Evolutionary conservation across 2,797 vertebrate species (phyloP).

Genomic region (Sebastes vulpes): DNA sequence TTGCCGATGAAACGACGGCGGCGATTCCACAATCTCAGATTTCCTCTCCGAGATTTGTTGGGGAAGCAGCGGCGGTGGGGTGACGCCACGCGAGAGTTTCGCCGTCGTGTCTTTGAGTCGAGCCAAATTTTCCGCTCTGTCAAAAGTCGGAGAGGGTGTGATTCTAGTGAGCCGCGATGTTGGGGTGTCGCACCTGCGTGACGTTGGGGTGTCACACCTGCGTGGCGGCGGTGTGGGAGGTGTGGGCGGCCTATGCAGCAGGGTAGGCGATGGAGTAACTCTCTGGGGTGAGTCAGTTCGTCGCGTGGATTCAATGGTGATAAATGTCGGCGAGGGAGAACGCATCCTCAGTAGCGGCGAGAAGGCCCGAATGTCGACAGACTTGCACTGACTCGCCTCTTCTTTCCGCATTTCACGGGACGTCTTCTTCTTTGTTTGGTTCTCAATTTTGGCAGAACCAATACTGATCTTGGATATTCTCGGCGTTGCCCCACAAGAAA

Average conservation of each 20-base stretch:
- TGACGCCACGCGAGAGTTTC: conserved; percentile 86
- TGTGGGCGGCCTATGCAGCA: conserved; percentile 77
- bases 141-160: conserved; percentile 86
- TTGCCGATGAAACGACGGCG: conserved; percentile 89
- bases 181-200: conserved; percentile 81
- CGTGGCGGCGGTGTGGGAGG: conserved; percentile 82
- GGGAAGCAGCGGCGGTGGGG: conserved; percentile 74
- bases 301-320: conserved; percentile 91
- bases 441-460: conserved; percentile 79
- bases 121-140: conserved; percentile 88
- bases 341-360: conserved; percentile 86
- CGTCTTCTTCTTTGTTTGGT: conserved; percentile 69
- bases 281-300: conserved; percentile 84
- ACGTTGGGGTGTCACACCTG: conserved; percentile 81
- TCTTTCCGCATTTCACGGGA: conserved; percentile 73
- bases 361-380: conserved; percentile 74
- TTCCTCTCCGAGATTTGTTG: conserved; percentile 85
- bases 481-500: conserved; percentile 57
- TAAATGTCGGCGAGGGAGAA: conserved; percentile 91
- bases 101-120: conserved; percentile 90
- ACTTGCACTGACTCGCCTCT: conserved; percentile 73
- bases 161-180: conserved; percentile 78
- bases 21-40: conserved; percentile 89
- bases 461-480: conserved; percentile 83
- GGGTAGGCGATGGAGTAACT: conserved; percentile 79